A percentile compares a stretch with the other conserved stretches of the same genome.
phyloP scores from a whole-genome alignment of 2,113 vertebrate species.

The Oryzias curvinotus region DNA sequence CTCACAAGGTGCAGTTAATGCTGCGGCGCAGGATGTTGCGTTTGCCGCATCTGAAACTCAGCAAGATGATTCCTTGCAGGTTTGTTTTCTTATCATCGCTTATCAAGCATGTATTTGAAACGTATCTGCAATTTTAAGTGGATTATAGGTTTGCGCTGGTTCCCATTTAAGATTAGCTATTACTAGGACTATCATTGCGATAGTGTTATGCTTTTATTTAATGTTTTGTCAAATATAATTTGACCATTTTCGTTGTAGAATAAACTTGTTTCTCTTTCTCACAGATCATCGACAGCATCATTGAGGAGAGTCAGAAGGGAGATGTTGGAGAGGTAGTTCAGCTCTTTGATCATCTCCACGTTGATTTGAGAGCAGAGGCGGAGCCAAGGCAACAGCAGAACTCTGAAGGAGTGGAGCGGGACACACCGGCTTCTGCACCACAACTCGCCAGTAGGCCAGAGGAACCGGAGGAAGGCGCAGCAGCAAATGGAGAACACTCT shows the following conservation, averaged over 20 bases:
- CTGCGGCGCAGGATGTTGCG: constrained; percentile 42
- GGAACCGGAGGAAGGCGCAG: constrained; percentile 31
- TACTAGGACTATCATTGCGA: too few relatives aligned
- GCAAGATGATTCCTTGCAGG: constrained; percentile 76
- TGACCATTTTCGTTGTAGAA: not conserved
- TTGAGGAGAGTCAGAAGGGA: constrained; percentile 92
- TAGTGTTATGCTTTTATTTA: too few relatives aligned
- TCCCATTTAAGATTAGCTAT: too few relatives aligned
- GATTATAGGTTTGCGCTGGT: too few relatives aligned
- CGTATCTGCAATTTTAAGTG: too few relatives aligned
- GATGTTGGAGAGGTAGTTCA: constrained; percentile 79
- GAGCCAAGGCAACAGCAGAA: constrained; percentile 37
- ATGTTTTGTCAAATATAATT: not conserved
- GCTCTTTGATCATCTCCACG: constrained; percentile 66
- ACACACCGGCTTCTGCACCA: constrained; percentile 16
- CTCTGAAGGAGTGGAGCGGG: constrained; percentile 49
- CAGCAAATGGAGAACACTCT: constrained; percentile 35
- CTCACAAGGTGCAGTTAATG: constrained; percentile 34
- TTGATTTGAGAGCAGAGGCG: constrained; percentile 39
- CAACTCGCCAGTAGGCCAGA: constrained; percentile 26
- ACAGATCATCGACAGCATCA: constrained; percentile 97
- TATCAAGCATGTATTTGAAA: too few relatives aligned
- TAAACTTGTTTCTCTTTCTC: constrained; percentile 33
- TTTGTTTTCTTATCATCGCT: constrained; percentile 27
- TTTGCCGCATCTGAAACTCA: constrained; percentile 51